Evolutionary conservation across 2,888 invertebrate genomes (phyloP).

Genomic region (Psylliodes chrysocephalus): DNA sequence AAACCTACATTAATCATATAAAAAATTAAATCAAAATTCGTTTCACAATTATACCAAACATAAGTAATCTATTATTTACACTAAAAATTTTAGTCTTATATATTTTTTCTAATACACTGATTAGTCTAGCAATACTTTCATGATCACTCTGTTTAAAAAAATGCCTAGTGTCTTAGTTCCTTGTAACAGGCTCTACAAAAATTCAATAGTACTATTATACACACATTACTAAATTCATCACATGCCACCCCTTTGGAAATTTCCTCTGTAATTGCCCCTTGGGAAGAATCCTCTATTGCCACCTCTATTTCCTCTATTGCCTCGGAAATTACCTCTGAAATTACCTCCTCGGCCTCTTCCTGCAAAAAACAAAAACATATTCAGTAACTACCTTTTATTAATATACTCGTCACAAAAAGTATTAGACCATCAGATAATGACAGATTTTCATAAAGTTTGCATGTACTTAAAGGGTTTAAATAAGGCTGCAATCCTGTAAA

Average conservation of each 20-base stretch:
- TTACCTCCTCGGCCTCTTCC: constrained; percentile 34
- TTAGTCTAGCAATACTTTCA: background rate
- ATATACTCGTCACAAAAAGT: no score
- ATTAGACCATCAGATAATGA: no score
- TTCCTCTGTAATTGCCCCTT: constrained; percentile 41
- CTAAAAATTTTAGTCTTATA: no score
- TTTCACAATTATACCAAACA: no score
- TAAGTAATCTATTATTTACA: no score
- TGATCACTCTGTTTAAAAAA: background rate
- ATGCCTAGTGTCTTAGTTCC: constrained; percentile 5
- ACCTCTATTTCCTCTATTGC: constrained; percentile 33
- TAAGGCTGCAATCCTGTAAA: no score
- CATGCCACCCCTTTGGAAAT: constrained; percentile 40
- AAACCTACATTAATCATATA: no score
- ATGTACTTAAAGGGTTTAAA: no score
- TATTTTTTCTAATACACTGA: background rate
- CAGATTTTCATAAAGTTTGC: no score
- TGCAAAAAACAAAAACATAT: constrained; percentile 10
- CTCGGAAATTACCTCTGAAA: constrained; percentile 39
- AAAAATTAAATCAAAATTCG: no score
- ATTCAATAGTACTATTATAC: background rate
- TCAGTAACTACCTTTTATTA: no score
- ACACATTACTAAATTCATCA: constrained; percentile 30
- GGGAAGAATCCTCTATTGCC: constrained; percentile 38
- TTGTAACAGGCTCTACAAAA: constrained; percentile 1